These are phyloP conservation scores for Chelonoidis abingdonii DNA, from an alignment of 2,113 vertebrate genomes.

Conservation along the genomic window DNA sequence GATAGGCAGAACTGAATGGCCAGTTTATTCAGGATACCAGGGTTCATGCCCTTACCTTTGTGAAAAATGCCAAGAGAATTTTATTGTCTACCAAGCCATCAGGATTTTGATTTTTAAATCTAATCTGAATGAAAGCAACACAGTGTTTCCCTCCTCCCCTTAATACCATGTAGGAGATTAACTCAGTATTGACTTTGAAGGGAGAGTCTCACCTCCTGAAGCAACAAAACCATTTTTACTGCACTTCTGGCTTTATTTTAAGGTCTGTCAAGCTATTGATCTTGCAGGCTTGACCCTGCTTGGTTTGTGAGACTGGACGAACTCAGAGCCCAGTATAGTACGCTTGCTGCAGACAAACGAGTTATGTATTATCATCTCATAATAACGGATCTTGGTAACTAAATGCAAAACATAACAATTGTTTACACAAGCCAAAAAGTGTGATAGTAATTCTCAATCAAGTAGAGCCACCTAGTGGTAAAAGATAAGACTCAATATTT, in stretches of 20 bases:
- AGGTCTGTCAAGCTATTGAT: not conserved
- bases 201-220: accelerated
- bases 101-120: not conserved
- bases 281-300: not conserved
- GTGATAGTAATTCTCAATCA: not conserved
- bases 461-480: slow-evolving; percentile 68
- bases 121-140: not conserved
- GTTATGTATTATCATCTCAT: not conserved
- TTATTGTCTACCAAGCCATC: not conserved
- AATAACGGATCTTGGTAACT: not conserved
- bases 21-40: not conserved
- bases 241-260: not conserved
- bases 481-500: not conserved
- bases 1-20: not conserved
- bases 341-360: not conserved
- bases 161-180: not conserved
- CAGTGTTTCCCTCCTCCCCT: not conserved
- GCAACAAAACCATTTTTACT: accelerated
- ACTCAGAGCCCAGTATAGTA: not conserved
- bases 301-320: not conserved
- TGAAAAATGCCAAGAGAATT: not conserved
- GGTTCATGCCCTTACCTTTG: not conserved
- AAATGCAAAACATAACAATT: not conserved
- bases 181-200: not conserved
- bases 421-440: not conserved